Base-by-base conservation (phyloP, 1,140 invertebrate genomes). In the Geopemphigus sp. region DNA sequence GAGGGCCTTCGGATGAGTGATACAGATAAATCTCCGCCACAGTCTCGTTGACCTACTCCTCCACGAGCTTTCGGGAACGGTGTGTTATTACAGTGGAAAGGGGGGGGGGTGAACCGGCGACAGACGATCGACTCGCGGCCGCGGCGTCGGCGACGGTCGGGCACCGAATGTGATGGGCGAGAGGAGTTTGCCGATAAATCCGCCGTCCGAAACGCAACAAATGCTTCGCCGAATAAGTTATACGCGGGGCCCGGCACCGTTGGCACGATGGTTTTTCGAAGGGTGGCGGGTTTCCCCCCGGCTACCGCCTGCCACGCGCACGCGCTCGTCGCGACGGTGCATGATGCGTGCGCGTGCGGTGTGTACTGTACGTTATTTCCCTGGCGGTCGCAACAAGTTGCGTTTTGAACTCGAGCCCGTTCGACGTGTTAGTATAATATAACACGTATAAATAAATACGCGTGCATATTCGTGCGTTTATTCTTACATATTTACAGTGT, bases 361-460 rank as follows among this genome's bases (percentile, higher is more conserved):
- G 61, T 10, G 26, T 17, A 15, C 59, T 14, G 57, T 61, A 26
- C 26, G 24, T 15, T n/a, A 19, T 66, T 24, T 24, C n/a, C 19
- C 26, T 56, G 17, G 10, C 54, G 12, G 22, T 29, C 26, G 72
- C 53, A 76, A 76, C 53, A 76, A 76, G 57, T 76, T 59, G 32
- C 19, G 39, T 61, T 56, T 76, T 61, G 73, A 54, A 76, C 73
- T 26, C 53, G 54, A 76, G 53, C 57, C 73, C 73, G 26, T 47
- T n/a, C 12, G 26, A 32, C 29, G 57, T 29, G n/a, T 47, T 26
- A 32, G 50, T n/a, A 73, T 29, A 22, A 73, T 29, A 45, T 19
- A 73, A 54, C 70, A 45, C 63, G 32, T 39, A n/a, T 45, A 50
- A 10, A 50, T 11, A 50, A 4, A 39, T 8, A 39, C 32, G 32